A percentile compares a stretch with the other conserved stretches of the same genome.
Evolutionary conservation across 2,113 vertebrate genomes (phyloP).

Genomic region (Trochalopteron elliotii): DNA sequence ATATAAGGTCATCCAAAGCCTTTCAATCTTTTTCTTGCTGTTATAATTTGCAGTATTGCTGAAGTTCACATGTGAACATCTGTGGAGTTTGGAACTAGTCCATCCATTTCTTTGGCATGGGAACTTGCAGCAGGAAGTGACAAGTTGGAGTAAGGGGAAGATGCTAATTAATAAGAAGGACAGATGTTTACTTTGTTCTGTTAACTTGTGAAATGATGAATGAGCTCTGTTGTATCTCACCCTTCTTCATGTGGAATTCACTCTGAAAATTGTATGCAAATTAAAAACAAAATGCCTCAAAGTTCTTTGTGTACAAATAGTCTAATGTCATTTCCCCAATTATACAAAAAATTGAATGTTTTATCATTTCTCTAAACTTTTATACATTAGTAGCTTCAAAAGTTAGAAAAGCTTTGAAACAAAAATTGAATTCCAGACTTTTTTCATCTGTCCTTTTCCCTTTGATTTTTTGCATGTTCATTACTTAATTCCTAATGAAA

Average conservation of each 20-base stretch:
- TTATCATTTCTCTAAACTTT: neutral
- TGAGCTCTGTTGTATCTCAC: slow-evolving; percentile 43
- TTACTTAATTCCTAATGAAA: neutral
- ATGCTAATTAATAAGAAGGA: neutral
- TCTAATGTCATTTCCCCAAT: neutral
- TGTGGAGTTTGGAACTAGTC: neutral
- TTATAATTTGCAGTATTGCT: neutral
- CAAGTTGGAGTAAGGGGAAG: neutral
- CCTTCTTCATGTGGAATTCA: slow-evolving; percentile 50
- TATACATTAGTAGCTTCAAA: neutral
- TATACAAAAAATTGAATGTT: neutral
- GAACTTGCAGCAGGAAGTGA: neutral
- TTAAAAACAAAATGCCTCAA: slow-evolving; percentile 65
- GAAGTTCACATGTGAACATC: neutral
- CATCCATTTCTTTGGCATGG: neutral
- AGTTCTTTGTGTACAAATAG: slow-evolving; percentile 18
- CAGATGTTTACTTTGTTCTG: slow-evolving; percentile 41
- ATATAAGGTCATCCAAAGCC: neutral
- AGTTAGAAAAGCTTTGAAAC: neutral
- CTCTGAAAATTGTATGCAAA: slow-evolving; percentile 62
- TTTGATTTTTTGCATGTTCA: neutral
- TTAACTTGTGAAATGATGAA: slow-evolving; percentile 48
- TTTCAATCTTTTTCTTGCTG: neutral
- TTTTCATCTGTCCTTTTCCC: neutral
- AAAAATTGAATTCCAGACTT: neutral